Evolutionary conservation across 2,888 invertebrate species (phyloP), one percentile per base, ranked within the genome.

Genomic region (Callimorpha dominula): DNA sequence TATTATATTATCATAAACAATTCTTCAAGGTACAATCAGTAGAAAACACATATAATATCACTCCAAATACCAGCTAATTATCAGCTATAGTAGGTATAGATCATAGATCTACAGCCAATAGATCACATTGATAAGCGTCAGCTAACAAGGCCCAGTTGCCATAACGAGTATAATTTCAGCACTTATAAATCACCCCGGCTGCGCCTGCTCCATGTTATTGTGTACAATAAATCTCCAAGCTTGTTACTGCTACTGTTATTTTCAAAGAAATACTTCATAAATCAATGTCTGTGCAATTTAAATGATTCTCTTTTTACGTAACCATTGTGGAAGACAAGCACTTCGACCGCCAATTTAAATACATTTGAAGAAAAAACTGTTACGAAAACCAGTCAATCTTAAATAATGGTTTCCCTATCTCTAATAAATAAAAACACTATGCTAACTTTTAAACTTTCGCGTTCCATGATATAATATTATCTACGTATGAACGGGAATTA

Each of bases 161-260:
- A 84, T 90, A 90, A 85, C 85, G 81, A 89, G 90, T 83, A 80
- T 87, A 77, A 86, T 88, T 87, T 86, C 85, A 81, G 80, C 70
- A 72, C 67, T 81, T 78, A 88, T 88, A 86, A 88, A 86, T 88
- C 88, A 85, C 75, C 68, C 74, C 72, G 54, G 43, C 63, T 65
- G 71, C 71, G 63, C 65, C 65, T 31, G 60, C 31, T 54, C 40
- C 11, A 15, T 42, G 3, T n/a, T 40, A 54, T 52, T 64, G 14
- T 70, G 42, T 52, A 52, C 14, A 52, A 64, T 70, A 70, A 70
- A 70, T 70, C 64, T 70, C 54, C 43, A 7, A 40, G 15, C 40
- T 65, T 50, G 40, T 50, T 40, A 50, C 50, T 50, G 40, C n/a
- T 40, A 40, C 50, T 49, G 8, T 20, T 57, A 31, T 60, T 60